These are phyloP conservation scores for Lemur catta DNA, from an alignment of 2,797 vertebrate genomes.

Conservation along the genomic window DNA sequence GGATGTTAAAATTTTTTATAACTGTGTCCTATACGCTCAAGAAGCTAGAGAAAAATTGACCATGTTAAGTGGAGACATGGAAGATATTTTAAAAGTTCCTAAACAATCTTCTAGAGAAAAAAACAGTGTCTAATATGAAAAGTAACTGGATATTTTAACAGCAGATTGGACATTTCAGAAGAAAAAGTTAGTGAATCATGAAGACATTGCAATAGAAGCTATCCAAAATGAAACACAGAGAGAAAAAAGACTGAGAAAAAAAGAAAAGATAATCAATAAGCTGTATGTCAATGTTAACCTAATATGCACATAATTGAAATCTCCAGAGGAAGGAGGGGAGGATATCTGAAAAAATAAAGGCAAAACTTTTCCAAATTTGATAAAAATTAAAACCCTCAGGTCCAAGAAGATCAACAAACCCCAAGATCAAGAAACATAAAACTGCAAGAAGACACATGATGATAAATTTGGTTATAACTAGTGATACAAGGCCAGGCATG, in stretches of 20 bases:
- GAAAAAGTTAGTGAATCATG: background rate
- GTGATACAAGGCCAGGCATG: background rate
- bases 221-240: background rate
- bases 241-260: background rate
- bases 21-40: background rate
- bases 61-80: background rate
- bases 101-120: background rate
- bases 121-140: background rate
- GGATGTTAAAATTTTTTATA: background rate
- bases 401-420: background rate
- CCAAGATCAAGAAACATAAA: background rate
- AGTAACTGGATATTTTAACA: background rate
- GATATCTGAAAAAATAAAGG: background rate
- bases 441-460: background rate
- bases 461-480: background rate
- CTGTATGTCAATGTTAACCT: background rate
- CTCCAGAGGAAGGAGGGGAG: background rate
- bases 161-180: background rate
- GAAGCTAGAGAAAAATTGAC: background rate
- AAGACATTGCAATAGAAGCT: background rate
- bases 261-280: background rate
- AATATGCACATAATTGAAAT: background rate
- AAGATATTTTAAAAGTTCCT: background rate
- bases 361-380: background rate
- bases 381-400: background rate